phyloP scores from a whole-genome alignment of 2,797 vertebrate species.

The Trematomus bernacchii region DNA sequence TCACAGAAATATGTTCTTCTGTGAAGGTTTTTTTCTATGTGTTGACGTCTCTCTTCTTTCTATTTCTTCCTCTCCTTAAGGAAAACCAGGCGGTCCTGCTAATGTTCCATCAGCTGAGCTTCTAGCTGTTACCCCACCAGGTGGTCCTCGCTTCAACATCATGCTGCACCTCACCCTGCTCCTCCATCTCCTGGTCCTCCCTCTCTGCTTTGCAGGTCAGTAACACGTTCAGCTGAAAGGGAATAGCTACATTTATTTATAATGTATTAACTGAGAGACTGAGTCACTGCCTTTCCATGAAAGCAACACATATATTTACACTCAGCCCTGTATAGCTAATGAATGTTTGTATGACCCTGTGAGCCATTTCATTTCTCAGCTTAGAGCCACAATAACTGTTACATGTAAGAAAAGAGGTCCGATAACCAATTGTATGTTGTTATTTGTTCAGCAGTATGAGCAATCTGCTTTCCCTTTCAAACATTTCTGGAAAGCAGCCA shows the following conservation, averaged over 20 bases:
- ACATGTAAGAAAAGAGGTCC: no score
- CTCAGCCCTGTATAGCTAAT: not conserved
- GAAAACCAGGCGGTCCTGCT: slow-evolving; percentile 76
- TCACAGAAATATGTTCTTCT: not conserved
- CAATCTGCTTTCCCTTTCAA: slow-evolving; percentile 14
- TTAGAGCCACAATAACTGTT: not conserved
- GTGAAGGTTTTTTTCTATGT: not conserved
- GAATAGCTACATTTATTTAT: not conserved
- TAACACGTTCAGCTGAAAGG: slow-evolving; percentile 20
- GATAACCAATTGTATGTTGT: not conserved
- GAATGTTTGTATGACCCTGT: not conserved
- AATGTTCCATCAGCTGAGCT: slow-evolving; percentile 79
- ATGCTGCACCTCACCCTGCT: slow-evolving; percentile 80
- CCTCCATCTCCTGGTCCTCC: slow-evolving; percentile 74
- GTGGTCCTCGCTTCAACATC: slow-evolving; percentile 76
- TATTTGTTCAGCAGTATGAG: slow-evolving; percentile 13
- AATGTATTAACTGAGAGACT: slow-evolving; percentile 8
- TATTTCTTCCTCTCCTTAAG: slow-evolving; percentile 47
- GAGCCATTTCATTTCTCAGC: not conserved
- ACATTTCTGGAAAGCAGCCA: not conserved
- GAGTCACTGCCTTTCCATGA: slow-evolving; percentile 1
- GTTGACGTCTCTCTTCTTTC: not conserved
- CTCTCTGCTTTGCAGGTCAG: slow-evolving; percentile 71
- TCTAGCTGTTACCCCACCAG: slow-evolving; percentile 73
- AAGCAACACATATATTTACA: not conserved